phyloP scores from a whole-genome alignment of 2,888 invertebrate species.

The Germaria angustata region DNA sequence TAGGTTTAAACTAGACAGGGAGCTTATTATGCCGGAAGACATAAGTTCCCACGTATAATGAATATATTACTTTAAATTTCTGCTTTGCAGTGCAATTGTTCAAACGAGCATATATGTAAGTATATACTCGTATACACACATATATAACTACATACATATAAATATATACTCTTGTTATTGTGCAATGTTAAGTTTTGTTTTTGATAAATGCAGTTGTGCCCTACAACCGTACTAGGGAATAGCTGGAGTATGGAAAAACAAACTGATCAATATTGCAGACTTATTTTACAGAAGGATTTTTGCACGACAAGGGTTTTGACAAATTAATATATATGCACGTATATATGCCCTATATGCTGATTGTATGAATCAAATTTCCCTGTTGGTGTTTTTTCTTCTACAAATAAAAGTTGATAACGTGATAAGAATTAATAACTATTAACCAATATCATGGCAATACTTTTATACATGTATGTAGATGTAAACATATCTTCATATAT shows the following conservation, averaged over 20 bases:
- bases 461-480: background rate
- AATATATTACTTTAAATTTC: conserved; percentile 23
- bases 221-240: conserved; percentile 37
- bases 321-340: background rate
- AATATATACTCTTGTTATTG: background rate
- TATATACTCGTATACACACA: no score
- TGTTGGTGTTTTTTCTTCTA: background rate
- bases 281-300: conserved; percentile 25
- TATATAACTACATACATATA: no score
- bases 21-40: background rate
- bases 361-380: conserved; percentile 48
- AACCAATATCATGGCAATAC: background rate
- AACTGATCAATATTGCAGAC: conserved; percentile 38
- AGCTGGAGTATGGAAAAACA: conserved; percentile 21
- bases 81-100: background rate
- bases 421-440: conserved; percentile 58
- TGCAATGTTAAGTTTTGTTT: conserved; percentile 37
- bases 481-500: background rate
- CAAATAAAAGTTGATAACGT: conserved; percentile 44
- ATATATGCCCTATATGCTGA: background rate
- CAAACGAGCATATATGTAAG: background rate
- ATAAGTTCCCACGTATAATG: background rate
- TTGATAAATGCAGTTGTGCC: conserved; percentile 49
- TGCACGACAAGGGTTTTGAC: conserved; percentile 29
- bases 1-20: no score